These are phyloP conservation scores for Cuculus canorus DNA, from an alignment of 2,797 vertebrate species.

Conservation along the genomic window DNA sequence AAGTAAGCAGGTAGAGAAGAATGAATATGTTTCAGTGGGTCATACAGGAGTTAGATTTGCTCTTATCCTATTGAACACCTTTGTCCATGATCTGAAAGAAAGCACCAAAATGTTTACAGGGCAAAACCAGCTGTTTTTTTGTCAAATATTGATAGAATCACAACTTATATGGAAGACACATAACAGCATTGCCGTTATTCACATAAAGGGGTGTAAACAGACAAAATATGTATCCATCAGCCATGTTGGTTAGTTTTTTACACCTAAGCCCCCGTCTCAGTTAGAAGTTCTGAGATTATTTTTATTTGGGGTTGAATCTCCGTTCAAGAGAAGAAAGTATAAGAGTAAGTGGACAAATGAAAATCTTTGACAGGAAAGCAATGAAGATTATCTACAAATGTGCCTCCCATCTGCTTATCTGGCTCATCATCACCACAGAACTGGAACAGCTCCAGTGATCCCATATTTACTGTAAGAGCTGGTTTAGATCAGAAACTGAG, in stretches of 20 bases:
- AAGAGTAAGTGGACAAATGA: background rate
- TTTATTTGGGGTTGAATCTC: background rate
- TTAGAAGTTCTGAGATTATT: background rate
- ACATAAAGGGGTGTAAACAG: background rate
- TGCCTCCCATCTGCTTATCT: background rate
- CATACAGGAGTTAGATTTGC: background rate
- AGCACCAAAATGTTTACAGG: background rate
- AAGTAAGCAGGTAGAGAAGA: background rate
- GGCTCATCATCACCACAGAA: background rate
- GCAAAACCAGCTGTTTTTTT: background rate
- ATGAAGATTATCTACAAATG: background rate
- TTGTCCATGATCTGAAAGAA: background rate
- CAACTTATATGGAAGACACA: background rate
- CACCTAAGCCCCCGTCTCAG: background rate
- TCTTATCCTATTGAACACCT: rapidly evolving
- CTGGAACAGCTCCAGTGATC: background rate
- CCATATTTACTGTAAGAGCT: background rate
- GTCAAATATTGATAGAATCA: background rate
- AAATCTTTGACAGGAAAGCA: background rate
- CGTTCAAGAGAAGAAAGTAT: background rate
- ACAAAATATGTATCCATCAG: background rate
- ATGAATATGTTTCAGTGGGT: background rate
- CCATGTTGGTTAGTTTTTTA: background rate
- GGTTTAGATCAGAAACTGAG: background rate
- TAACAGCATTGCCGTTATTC: background rate